Conservation (phyloP, 2,888 invertebrate species). For the Phalera bucephala region DNA sequence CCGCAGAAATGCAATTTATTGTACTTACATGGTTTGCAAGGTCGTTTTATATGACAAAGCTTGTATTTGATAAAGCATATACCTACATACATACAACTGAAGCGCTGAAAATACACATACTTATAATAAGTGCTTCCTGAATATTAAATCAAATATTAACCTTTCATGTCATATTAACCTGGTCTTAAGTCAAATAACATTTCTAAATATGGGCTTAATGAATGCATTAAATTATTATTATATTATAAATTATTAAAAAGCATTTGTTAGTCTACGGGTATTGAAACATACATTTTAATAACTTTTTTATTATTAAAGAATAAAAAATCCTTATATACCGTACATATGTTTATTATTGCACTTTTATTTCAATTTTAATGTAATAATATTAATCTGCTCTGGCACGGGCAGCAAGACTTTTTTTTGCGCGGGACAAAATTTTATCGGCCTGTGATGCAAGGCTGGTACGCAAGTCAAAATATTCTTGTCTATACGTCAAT, state of each 20-base stretch:
- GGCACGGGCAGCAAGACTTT: too few relatives aligned
- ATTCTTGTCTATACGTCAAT: too few relatives aligned
- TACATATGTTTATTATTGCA: slow-evolving; percentile 12
- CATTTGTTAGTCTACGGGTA: background rate
- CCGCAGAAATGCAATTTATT: too few relatives aligned
- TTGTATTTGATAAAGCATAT: too few relatives aligned
- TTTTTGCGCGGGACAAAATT: too few relatives aligned
- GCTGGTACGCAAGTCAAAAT: too few relatives aligned
- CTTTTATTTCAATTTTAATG: slow-evolving; percentile 6
- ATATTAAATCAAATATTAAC: background rate
- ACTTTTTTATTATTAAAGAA: slow-evolving; percentile 8
- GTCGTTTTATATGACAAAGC: too few relatives aligned
- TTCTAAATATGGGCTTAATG: background rate
- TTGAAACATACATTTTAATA: background rate
- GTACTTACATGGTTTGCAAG: too few relatives aligned
- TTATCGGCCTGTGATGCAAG: too few relatives aligned
- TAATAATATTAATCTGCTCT: too few relatives aligned
- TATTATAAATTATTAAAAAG: background rate
- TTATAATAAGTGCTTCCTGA: background rate
- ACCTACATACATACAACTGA: background rate
- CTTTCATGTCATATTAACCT: background rate
- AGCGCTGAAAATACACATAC: slow-evolving; percentile 1
- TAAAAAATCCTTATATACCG: slow-evolving; percentile 10
- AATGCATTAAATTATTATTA: slow-evolving; percentile 1
- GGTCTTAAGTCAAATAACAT: background rate